Conservation (phyloP, 2,797 vertebrate species). For the Pantherophis alleghaniensis region DNA sequence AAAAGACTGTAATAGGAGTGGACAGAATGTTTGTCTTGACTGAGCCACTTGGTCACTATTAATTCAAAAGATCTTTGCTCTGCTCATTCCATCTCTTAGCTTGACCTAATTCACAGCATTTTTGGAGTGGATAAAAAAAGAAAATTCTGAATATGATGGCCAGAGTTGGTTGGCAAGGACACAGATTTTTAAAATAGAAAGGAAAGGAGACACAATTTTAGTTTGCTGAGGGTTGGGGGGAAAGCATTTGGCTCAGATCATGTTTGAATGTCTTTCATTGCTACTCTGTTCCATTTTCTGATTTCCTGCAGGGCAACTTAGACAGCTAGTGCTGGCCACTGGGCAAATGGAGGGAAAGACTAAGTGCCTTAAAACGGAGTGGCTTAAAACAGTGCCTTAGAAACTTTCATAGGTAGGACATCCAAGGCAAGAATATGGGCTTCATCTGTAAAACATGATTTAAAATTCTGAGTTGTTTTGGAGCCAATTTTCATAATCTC, state of each 20-base stretch:
- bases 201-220: not conserved
- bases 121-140: not conserved
- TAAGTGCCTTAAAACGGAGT: not conserved
- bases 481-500: not conserved
- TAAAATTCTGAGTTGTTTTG: not conserved
- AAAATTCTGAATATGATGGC: not conserved
- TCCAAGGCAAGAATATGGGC: not conserved
- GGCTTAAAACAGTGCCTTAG: not conserved
- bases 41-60: not conserved
- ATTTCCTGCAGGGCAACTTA: not conserved
- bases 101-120: not conserved
- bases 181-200: not conserved
- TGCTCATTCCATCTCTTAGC: not conserved
- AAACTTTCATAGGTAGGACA: not conserved
- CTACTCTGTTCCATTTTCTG: not conserved
- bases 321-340: not conserved
- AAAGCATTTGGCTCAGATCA: not conserved
- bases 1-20: not conserved
- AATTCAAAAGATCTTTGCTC: not conserved
- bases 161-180: not conserved
- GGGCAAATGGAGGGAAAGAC: not conserved
- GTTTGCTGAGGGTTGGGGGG: not conserved
- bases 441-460: not conserved
- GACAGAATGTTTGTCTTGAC: not conserved
- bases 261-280: not conserved